phyloP scores from a whole-genome alignment of 2,888 invertebrate genomes.

The Heliconius cydno region DNA sequence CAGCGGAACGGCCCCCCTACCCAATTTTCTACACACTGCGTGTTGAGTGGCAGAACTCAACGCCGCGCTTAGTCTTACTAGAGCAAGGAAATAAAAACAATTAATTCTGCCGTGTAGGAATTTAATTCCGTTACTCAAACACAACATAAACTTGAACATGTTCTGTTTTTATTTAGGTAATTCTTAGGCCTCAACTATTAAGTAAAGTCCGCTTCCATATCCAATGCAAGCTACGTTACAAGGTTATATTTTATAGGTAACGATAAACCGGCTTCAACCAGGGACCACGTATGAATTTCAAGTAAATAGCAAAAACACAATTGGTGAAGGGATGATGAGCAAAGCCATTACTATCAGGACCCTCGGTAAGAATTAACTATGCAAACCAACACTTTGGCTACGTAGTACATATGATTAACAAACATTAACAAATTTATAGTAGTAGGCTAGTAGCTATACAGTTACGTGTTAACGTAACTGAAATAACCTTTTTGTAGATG shows the following conservation, averaged over 20 bases:
- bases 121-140: background rate
- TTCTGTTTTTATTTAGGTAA: background rate
- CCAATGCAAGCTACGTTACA: background rate
- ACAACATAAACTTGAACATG: background rate
- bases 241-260: constrained; percentile 80
- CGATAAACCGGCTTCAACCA: constrained; percentile 94
- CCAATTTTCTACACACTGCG: background rate
- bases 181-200: background rate
- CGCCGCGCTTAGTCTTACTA: background rate
- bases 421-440: constrained; percentile 14
- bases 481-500: constrained; percentile 77
- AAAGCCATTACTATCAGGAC: constrained; percentile 95
- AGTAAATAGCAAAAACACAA: constrained; percentile 96
- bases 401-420: constrained; percentile 6
- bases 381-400: background rate
- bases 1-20: no score
- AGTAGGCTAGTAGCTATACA: background rate
- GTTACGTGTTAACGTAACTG: background rate
- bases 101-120: background rate
- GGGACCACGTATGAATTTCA: constrained; percentile 98
- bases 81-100: background rate
- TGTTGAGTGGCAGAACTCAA: background rate
- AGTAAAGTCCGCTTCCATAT: background rate
- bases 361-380: constrained; percentile 85
- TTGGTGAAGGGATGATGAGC: constrained; percentile 98